Evolutionary conservation across 1,140 invertebrate species (phyloP).

Genomic region (Papilio dardanus): DNA sequence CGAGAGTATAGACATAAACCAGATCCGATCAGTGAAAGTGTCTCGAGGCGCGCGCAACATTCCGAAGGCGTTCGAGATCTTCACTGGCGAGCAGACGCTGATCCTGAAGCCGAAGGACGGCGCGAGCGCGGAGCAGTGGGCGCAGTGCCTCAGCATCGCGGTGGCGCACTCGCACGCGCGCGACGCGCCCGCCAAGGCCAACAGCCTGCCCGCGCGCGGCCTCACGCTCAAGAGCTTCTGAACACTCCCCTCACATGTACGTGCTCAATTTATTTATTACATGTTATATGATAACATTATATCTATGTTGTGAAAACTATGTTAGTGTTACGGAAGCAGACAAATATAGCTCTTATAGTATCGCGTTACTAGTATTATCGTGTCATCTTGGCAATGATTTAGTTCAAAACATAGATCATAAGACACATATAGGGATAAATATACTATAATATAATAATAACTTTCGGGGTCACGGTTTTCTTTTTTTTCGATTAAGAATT

Average conservation of each 20-base stretch:
- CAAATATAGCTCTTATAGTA: neutral
- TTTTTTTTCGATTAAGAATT: neutral
- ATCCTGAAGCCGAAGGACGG: conserved; percentile 96
- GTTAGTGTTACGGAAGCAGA: neutral
- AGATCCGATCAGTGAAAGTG: conserved; percentile 96
- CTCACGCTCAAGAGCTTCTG: conserved; percentile 79
- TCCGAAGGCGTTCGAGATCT: conserved; percentile 97
- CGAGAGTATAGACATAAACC: conserved; percentile 92
- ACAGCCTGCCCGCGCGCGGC: conserved; percentile 86
- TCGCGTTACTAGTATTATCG: neutral
- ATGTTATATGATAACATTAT: neutral
- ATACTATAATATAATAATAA: neutral
- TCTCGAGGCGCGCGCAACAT: conserved; percentile 92
- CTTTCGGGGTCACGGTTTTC: neutral
- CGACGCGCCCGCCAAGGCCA: conserved; percentile 86
- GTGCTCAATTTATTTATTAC: conserved; percentile 27
- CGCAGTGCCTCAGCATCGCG: conserved; percentile 94
- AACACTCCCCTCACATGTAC: conserved; percentile 29
- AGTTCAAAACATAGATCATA: neutral
- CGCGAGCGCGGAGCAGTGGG: conserved; percentile 97
- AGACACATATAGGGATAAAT: neutral
- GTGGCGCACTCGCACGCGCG: conserved; percentile 90
- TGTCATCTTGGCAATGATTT: neutral
- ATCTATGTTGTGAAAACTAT: neutral
- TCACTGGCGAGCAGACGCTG: conserved; percentile 95